A percentile compares a stretch with the other conserved stretches of the same genome.
Conservation (phyloP, 2,113 vertebrate genomes). For the Passer montanus region DNA sequence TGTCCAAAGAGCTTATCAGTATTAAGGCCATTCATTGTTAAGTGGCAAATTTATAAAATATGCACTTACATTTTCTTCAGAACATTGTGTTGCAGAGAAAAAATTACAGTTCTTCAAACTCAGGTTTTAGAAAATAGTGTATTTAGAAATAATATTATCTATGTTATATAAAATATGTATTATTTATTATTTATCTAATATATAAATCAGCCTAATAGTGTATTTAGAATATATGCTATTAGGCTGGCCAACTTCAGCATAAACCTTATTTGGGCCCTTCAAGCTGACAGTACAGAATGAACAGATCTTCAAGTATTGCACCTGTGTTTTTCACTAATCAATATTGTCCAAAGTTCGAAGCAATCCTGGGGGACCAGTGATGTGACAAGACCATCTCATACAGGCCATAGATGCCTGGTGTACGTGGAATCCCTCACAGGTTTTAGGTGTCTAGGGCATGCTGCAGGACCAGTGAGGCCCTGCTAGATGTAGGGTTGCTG, state of each 20-base stretch:
- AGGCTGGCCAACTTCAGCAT: not conserved
- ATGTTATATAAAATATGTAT: not conserved
- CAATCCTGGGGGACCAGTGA: not conserved
- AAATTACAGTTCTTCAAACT: not conserved
- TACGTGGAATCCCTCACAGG: not conserved
- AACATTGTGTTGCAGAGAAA: not conserved
- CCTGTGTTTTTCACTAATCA: not conserved
- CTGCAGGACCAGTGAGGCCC: not conserved
- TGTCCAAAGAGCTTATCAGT: not conserved
- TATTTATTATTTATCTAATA: not conserved
- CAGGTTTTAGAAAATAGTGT: not conserved
- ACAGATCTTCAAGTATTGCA: not conserved
- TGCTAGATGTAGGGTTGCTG: not conserved
- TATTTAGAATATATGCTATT: not conserved
- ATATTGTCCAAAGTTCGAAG: not conserved
- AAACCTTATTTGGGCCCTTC: not conserved
- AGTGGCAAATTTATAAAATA: not conserved
- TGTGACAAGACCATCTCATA: accelerated
- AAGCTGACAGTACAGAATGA: not conserved
- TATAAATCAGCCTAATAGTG: not conserved
- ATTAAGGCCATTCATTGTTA: not conserved
- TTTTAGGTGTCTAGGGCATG: too few relatives aligned
- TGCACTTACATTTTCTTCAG: not conserved
- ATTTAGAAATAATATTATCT: not conserved
- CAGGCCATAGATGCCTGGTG: not conserved